Base-by-base conservation (phyloP, 1,140 invertebrate species). In the Drosophila watanabei region DNA sequence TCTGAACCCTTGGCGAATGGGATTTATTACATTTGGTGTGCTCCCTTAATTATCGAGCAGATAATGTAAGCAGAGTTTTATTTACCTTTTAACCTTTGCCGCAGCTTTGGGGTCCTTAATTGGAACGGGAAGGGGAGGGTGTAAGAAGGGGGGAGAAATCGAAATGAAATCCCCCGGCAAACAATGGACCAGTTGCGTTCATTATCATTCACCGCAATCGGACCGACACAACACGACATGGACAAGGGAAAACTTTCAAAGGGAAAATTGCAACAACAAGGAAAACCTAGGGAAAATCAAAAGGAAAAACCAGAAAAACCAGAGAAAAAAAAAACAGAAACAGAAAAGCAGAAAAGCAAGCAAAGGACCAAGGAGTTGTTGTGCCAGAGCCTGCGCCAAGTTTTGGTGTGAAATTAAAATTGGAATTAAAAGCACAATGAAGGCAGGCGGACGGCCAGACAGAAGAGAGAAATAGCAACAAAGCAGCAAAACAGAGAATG, bases 401-500 rank as follows among this genome's bases (percentile, higher is more conserved):
- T 89, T 88, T 89, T 82, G 75, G 85, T 89, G 85, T 88, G 78
- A 89, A 89, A 88, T 85, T 79, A 75, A 79, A 89, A 81, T 88
- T 84, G 69, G 54, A 85, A 88, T 89, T 89, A 89, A 88, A 79
- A 81, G 81, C 63, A 89, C 78, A 75, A 81, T 71, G 58, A 71
- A 57, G 69, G 49, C 49, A 46, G 32, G 18, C 41, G 33, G 5
- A 14, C 45, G 32, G 28, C 46, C 72, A 61, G 32, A 43, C 43
- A 2, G 18, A n/a, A 5, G 14, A 45, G 65, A 64, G 30, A 54
- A 16, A 13, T 13, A 16, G 32, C 32, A 33, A 41, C 35, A 37
- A 14, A 14, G 32, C 24, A 24, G 3, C 24, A 24, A 24, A n/a
- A 30, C 2, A 33, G 51, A 16, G 24, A 49, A 49, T 14, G 6